These are phyloP conservation scores for Polietes domitor DNA, from an alignment of 2,888 invertebrate species.

Conservation along the genomic window DNA sequence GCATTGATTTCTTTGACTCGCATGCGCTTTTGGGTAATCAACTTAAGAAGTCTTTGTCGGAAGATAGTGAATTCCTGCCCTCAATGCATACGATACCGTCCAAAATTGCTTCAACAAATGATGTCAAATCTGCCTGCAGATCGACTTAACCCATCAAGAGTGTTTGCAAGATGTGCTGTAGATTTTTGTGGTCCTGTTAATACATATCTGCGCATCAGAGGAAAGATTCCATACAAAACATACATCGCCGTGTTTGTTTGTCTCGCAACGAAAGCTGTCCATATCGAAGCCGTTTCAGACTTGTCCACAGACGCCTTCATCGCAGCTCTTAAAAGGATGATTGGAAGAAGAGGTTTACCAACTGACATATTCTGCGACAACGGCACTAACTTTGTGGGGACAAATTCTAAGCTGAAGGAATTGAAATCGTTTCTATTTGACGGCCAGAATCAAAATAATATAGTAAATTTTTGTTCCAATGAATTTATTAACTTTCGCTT, in stretches of 20 bases:
- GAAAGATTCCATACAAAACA: slow-evolving; percentile 53
- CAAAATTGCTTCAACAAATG: slow-evolving; percentile 42
- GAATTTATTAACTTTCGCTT: slow-evolving; percentile 47
- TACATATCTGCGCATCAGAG: slow-evolving; percentile 53
- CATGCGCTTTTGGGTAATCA: slow-evolving; percentile 51
- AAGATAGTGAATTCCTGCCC: slow-evolving; percentile 33
- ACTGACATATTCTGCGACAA: slow-evolving; percentile 52
- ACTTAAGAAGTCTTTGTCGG: background rate
- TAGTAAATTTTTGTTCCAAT: slow-evolving; percentile 37
- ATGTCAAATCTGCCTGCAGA: slow-evolving; percentile 33
- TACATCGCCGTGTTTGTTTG: slow-evolving; percentile 58
- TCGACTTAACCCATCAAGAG: slow-evolving; percentile 30
- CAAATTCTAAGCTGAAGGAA: slow-evolving; percentile 21
- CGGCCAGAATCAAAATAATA: background rate
- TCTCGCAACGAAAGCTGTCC: slow-evolving; percentile 50
- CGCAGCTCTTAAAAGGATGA: slow-evolving; percentile 50
- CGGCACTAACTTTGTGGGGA: slow-evolving; percentile 54
- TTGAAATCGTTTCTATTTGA: slow-evolving; percentile 43
- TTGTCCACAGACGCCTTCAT: slow-evolving; percentile 51
- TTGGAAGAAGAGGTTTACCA: slow-evolving; percentile 41
- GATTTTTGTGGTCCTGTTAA: slow-evolving; percentile 59
- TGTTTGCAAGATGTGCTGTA: slow-evolving; percentile 43
- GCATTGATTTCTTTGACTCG: slow-evolving; percentile 50
- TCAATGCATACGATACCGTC: slow-evolving; percentile 42
- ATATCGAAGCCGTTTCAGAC: slow-evolving; percentile 41